phyloP scores from a whole-genome alignment of 2,888 invertebrate genomes.

The Melieria omissa region DNA sequence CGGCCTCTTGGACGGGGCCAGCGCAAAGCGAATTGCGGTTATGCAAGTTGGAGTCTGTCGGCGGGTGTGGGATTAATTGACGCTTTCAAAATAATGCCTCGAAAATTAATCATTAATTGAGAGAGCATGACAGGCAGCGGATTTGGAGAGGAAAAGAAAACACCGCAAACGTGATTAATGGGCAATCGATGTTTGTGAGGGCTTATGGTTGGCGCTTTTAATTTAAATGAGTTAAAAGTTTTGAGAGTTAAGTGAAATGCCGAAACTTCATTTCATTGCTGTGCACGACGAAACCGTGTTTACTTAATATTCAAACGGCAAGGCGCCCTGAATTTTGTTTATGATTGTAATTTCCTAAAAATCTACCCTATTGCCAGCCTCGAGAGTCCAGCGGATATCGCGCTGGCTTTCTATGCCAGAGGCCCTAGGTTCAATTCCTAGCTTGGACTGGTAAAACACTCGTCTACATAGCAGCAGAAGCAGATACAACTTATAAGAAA shows the following conservation, averaged over 20 bases:
- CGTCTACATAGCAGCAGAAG: too few species aligned
- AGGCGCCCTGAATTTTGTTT: too few species aligned
- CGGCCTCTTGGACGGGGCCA: constrained; percentile 17
- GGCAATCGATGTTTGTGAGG: constrained; percentile 32
- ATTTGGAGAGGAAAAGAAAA: constrained; percentile 16
- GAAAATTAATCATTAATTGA: constrained; percentile 45
- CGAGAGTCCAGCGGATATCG: too few species aligned
- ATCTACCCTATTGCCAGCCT: too few species aligned
- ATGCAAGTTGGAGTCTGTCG: constrained; percentile 17
- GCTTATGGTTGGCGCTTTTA: constrained; percentile 46
- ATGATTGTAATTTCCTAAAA: too few species aligned
- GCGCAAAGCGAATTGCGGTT: constrained; percentile 31
- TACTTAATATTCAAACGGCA: too few species aligned
- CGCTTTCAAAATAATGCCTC: constrained; percentile 36
- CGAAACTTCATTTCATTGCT: background rate
- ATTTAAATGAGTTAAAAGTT: constrained; percentile 49
- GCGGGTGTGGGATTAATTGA: constrained; percentile 36
- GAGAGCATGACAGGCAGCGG: constrained; percentile 39
- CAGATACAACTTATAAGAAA: too few species aligned
- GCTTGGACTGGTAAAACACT: too few species aligned
- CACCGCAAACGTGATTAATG: constrained; percentile 56
- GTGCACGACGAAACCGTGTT: too few species aligned
- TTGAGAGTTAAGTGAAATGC: constrained; percentile 3
- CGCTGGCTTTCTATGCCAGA: too few species aligned
- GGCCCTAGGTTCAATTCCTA: too few species aligned